These are phyloP conservation scores for Spodoptera exigua DNA, from an alignment of 2,888 invertebrate species.

Conservation along the genomic window DNA sequence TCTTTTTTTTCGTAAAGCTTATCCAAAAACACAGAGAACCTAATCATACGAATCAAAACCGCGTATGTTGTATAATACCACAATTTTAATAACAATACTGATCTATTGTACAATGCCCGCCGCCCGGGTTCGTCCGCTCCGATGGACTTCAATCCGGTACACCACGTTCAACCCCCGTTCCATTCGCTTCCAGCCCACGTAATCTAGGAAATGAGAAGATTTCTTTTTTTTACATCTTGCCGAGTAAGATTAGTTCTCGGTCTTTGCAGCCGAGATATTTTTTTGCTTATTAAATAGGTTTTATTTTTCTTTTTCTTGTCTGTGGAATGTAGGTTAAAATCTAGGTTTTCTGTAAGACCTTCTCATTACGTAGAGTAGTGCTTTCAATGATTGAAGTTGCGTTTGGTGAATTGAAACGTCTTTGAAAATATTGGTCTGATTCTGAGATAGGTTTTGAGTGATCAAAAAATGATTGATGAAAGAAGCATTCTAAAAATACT, in stretches of 20 bases:
- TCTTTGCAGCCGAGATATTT: constrained; percentile 39
- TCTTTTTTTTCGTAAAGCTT: neutral
- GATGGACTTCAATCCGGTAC: constrained; percentile 79
- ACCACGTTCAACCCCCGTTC: constrained; percentile 70
- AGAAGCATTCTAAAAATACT: too few relatives aligned
- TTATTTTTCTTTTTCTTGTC: constrained; percentile 13
- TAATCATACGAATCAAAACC: constrained; percentile 49
- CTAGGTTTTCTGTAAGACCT: constrained; percentile 22
- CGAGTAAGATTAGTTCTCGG: constrained; percentile 66
- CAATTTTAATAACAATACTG: constrained; percentile 77
- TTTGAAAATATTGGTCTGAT: too few relatives aligned
- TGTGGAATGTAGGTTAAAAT: constrained; percentile 41
- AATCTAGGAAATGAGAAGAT: constrained; percentile 83
- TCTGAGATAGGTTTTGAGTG: too few relatives aligned
- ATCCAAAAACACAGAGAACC: constrained; percentile 19
- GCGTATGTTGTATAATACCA: constrained; percentile 52
- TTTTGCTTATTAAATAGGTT: constrained; percentile 48
- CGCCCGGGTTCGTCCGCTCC: constrained; percentile 76
- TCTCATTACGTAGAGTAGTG: constrained; percentile 13
- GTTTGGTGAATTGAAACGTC: too few relatives aligned
- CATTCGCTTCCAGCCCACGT: constrained; percentile 70
- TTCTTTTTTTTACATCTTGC: constrained; percentile 71
- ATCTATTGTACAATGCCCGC: constrained; percentile 72
- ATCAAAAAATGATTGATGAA: too few relatives aligned
- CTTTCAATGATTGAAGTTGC: neutral